phyloP scores from a whole-genome alignment of 2,797 vertebrate species.

The Anolis apletophallus region DNA sequence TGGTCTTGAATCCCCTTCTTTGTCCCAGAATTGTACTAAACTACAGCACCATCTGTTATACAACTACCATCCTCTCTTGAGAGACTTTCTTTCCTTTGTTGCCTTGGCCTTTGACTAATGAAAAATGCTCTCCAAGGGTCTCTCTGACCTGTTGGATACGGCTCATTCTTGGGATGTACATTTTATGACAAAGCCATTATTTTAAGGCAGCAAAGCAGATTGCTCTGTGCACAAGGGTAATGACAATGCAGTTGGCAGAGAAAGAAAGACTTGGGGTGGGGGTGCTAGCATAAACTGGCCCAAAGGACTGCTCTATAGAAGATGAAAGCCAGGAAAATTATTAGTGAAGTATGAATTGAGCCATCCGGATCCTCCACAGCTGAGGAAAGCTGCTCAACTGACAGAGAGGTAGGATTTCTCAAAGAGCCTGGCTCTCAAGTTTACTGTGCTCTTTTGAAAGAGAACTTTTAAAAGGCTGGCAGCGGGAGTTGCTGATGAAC shows the following conservation, averaged over 20 bases:
- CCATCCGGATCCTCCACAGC: not conserved
- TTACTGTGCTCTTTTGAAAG: not conserved
- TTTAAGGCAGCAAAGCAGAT: not conserved
- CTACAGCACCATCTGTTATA: not conserved
- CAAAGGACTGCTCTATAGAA: not conserved
- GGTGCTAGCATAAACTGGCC: conserved; percentile 14
- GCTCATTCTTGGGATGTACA: not conserved
- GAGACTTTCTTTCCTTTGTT: conserved; percentile 7
- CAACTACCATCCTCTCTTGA: accelerated
- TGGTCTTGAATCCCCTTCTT: too few relatives aligned
- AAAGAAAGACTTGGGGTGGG: not conserved
- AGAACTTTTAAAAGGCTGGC: not conserved
- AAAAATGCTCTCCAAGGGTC: accelerated
- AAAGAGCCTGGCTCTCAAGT: not conserved
- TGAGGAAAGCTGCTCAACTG: conserved; percentile 4
- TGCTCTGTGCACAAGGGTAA: accelerated
- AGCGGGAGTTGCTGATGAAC: conserved; percentile 1
- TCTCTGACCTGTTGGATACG: not conserved
- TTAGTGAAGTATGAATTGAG: not conserved
- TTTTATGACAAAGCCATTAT: not conserved
- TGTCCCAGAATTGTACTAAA: too few relatives aligned
- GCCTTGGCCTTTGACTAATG: not conserved
- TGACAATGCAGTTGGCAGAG: not conserved
- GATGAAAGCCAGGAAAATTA: not conserved
- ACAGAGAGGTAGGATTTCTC: not conserved